phyloP scores from a whole-genome alignment of 2,888 invertebrate species.

The Zaprionus lineosus region DNA sequence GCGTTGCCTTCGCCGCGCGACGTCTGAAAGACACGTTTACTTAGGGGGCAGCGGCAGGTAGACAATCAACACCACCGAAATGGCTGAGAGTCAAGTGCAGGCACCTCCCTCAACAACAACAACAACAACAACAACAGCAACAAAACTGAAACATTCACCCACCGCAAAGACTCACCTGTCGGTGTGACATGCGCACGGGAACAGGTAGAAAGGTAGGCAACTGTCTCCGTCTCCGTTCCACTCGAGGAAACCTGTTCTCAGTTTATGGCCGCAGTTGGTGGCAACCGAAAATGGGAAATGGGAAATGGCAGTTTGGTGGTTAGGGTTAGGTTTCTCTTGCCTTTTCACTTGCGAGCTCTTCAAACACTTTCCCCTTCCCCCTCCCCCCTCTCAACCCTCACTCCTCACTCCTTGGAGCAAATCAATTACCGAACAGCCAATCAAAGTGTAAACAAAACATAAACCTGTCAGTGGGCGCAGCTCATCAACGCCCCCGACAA shows the following conservation, averaged over 20 bases:
- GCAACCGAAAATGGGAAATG: no score
- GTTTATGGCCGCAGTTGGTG: slow-evolving; percentile 6
- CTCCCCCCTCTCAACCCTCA: background rate
- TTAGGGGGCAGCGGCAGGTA: slow-evolving; percentile 27
- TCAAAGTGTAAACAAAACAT: slow-evolving; percentile 80
- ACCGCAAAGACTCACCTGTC: slow-evolving; percentile 33
- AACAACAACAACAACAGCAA: background rate
- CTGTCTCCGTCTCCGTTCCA: slow-evolving; percentile 42
- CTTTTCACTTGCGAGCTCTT: slow-evolving; percentile 14
- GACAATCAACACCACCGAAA: slow-evolving; percentile 47
- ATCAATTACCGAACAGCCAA: slow-evolving; percentile 39
- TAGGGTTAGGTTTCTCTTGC: slow-evolving; percentile 10
- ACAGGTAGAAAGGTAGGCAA: slow-evolving; percentile 27
- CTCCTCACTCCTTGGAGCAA: slow-evolving; percentile 6
- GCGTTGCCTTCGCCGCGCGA: slow-evolving; percentile 21
- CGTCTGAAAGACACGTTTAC: slow-evolving; percentile 29
- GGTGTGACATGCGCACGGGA: slow-evolving; percentile 46
- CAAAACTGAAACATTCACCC: slow-evolving; percentile 27
- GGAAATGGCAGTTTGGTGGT: slow-evolving; percentile 44
- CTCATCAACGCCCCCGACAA: slow-evolving; percentile 67
- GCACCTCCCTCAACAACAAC: slow-evolving; percentile 51
- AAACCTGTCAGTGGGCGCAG: slow-evolving; percentile 80
- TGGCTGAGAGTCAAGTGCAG: slow-evolving; percentile 49
- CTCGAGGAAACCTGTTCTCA: background rate
- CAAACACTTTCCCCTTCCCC: slow-evolving; percentile 16